These are phyloP conservation scores for Euplagia quadripunctaria DNA, from an alignment of 2,888 invertebrate genomes.

Conservation along the genomic window DNA sequence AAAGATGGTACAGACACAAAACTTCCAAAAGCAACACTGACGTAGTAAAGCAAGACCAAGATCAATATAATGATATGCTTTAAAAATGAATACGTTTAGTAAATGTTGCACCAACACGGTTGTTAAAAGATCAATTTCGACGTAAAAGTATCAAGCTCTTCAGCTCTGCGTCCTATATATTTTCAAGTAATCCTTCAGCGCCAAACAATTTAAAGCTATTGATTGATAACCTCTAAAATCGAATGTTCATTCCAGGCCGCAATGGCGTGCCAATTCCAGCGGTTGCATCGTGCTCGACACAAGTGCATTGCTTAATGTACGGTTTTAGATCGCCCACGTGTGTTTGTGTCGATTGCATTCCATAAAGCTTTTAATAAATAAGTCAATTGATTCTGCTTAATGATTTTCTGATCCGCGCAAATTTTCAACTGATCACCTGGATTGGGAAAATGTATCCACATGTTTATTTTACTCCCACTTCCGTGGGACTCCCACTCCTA, in stretches of 20 bases:
- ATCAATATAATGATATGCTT: neutral
- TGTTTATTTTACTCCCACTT: neutral
- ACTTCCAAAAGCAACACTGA: neutral
- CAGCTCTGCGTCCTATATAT: neutral
- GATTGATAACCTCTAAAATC: slow-evolving; percentile 10
- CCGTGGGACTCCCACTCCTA: too few species aligned
- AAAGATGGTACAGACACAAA: neutral
- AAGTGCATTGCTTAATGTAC: slow-evolving; percentile 22
- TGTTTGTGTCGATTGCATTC: slow-evolving; percentile 12
- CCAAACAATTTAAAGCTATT: slow-evolving; percentile 1
- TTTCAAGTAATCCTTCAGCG: slow-evolving; percentile 3
- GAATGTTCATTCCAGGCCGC: neutral
- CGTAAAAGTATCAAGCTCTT: neutral
- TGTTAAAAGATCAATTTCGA: slow-evolving; percentile 2
- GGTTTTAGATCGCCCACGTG: slow-evolving; percentile 16
- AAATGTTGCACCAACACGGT: neutral
- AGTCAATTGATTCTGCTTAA: neutral
- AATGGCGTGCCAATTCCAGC: slow-evolving; percentile 12
- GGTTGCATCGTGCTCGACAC: slow-evolving; percentile 14
- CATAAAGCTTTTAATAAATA: neutral
- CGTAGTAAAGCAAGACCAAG: neutral
- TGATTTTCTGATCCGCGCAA: neutral
- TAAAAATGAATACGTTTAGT: neutral
- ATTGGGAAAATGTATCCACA: neutral
- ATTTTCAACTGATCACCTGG: neutral